These are phyloP conservation scores for Charina bottae DNA, from an alignment of 2,113 vertebrate species.

Conservation along the genomic window DNA sequence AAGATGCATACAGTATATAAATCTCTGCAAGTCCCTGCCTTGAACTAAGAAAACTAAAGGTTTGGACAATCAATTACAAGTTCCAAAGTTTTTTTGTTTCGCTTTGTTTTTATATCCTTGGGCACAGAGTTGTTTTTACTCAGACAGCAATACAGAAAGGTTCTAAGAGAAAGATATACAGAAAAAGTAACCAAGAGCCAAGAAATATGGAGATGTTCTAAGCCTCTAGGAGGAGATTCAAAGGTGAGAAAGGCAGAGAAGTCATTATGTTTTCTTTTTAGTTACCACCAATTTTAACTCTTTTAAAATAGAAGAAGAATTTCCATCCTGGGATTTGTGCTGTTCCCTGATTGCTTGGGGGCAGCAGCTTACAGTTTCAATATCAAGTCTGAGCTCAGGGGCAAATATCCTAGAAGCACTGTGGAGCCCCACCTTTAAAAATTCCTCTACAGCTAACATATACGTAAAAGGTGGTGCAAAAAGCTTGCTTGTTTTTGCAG, in stretches of 20 bases:
- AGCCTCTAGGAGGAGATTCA: constrained; percentile 39
- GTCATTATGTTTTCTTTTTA: constrained; percentile 15
- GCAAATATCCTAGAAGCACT: constrained; percentile 48
- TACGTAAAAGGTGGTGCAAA: neutral
- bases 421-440: neutral
- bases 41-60: constrained; percentile 74
- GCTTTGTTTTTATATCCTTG: constrained; percentile 1
- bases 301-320: constrained; percentile 40
- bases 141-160: constrained; percentile 42
- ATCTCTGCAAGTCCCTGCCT: constrained; percentile 64
- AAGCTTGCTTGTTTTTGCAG: neutral
- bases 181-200: constrained; percentile 19
- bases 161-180: constrained; percentile 44
- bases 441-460: neutral
- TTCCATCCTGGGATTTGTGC: constrained; percentile 45
- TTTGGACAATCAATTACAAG: neutral
- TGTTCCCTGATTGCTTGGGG: constrained; percentile 43
- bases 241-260: constrained; percentile 37
- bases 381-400: constrained; percentile 55
- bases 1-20: constrained; percentile 72
- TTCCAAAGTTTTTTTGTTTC: neutral
- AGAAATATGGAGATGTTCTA: constrained; percentile 56
- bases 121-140: constrained; percentile 61
- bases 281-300: constrained; percentile 31
- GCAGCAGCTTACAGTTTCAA: constrained; percentile 48